These are phyloP conservation scores for Musca domestica DNA, from an alignment of 1,140 invertebrate species.

Conservation along the genomic window DNA sequence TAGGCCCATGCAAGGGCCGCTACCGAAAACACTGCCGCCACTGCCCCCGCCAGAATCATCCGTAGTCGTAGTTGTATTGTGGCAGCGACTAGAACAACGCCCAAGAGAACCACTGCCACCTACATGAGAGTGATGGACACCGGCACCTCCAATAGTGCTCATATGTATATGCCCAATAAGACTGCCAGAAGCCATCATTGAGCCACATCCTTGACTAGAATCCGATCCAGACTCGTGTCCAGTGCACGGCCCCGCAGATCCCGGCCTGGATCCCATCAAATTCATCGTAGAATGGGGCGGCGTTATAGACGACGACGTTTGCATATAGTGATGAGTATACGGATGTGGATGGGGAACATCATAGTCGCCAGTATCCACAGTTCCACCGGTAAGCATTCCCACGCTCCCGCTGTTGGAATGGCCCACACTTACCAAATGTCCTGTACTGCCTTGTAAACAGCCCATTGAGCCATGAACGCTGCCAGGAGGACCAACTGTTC, in stretches of 20 bases:
- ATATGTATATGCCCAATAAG: constrained; percentile 23
- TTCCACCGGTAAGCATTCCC: constrained; percentile 47
- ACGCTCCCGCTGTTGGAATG: constrained; percentile 43
- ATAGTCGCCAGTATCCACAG: constrained; percentile 55
- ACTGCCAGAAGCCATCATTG: constrained; percentile 48
- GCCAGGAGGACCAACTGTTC: constrained; percentile 34
- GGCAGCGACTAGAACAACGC: constrained; percentile 49
- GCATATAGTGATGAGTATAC: constrained; percentile 56
- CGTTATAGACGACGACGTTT: constrained; percentile 53
- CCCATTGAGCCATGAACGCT: constrained; percentile 49
- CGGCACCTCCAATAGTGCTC: constrained; percentile 1
- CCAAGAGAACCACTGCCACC: constrained; percentile 48
- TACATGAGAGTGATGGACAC: constrained; percentile 32
- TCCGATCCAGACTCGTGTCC: constrained; percentile 52
- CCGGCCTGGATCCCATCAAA: constrained; percentile 39
- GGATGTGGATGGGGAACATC: constrained; percentile 57
- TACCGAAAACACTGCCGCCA: constrained; percentile 41
- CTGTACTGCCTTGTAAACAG: constrained; percentile 43
- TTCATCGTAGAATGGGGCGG: constrained; percentile 51
- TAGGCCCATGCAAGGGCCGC: constrained; percentile 30
- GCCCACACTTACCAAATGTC: constrained; percentile 23
- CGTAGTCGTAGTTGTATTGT: constrained; percentile 50
- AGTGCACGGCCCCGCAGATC: constrained; percentile 48
- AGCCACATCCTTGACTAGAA: constrained; percentile 52
- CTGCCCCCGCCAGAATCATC: constrained; percentile 49